phyloP scores from a whole-genome alignment of 1,140 invertebrate genomes.

The Watersipora subatra region DNA sequence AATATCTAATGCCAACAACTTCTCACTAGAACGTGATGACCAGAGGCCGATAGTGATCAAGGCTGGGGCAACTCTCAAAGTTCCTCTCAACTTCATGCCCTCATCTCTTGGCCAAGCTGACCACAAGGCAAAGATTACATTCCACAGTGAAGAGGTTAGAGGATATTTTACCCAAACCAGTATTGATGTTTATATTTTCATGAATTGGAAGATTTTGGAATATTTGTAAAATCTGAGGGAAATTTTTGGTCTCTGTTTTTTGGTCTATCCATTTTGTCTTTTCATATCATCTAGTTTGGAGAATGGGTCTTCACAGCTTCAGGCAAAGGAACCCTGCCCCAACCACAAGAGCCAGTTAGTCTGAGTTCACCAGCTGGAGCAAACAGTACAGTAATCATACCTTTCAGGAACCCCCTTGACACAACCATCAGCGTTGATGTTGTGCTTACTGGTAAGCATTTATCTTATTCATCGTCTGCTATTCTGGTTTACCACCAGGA shows the following conservation, averaged over 20 bases:
- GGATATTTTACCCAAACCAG: background rate
- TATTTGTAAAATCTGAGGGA: too few species aligned
- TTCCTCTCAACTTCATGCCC: slow-evolving; percentile 36
- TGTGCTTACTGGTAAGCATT: slow-evolving; percentile 22
- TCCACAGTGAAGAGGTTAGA: slow-evolving; percentile 32
- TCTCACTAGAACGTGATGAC: slow-evolving; percentile 28
- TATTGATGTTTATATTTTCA: background rate
- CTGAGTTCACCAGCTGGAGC: slow-evolving; percentile 24
- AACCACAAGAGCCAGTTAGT: slow-evolving; percentile 29
- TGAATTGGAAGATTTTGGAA: too few species aligned
- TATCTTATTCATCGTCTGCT: background rate
- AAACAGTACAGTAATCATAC: slow-evolving; percentile 34
- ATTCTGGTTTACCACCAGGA: too few species aligned
- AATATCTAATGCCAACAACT: slow-evolving; percentile 36
- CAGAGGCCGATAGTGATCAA: slow-evolving; percentile 22
- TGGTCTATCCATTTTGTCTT: too few species aligned
- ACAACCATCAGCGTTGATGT: slow-evolving; percentile 25
- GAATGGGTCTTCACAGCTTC: slow-evolving; percentile 32
- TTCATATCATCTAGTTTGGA: too few species aligned
- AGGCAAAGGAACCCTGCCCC: slow-evolving; percentile 28
- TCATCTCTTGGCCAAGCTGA: slow-evolving; percentile 30
- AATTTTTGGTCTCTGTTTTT: too few species aligned
- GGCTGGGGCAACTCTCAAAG: slow-evolving; percentile 19
- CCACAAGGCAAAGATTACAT: slow-evolving; percentile 28
- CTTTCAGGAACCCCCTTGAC: slow-evolving; percentile 36